A percentile compares a stretch with the other conserved stretches of the same genome.
Evolutionary conservation across 2,113 vertebrate genomes (phyloP).

Genomic region (Asarcornis scutulata): DNA sequence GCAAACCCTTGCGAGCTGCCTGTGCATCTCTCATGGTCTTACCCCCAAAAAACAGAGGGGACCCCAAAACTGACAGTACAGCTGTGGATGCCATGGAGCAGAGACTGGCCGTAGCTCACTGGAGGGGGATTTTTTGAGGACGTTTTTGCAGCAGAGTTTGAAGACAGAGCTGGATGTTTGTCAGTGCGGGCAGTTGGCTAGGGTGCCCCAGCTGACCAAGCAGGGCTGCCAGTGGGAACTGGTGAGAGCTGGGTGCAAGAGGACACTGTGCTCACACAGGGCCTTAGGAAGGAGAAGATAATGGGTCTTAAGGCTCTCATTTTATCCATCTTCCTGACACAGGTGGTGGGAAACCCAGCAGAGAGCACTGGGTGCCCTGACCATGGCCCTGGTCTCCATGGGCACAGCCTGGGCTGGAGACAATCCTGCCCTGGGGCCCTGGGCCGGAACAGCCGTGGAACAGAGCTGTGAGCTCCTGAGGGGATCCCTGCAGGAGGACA

Average conservation of each 20-base stretch:
- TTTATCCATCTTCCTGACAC: neutral
- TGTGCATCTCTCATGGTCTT: neutral
- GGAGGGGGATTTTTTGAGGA: neutral
- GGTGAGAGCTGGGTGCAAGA: neutral
- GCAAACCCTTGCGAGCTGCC: neutral
- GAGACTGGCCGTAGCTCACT: rapidly evolving
- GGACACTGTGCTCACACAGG: neutral
- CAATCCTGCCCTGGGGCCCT: neutral
- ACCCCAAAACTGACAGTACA: neutral
- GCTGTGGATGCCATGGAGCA: neutral
- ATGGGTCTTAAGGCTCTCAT: neutral
- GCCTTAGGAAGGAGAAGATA: rapidly evolving
- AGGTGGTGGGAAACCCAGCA: neutral
- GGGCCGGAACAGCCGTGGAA: neutral
- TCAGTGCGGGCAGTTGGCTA: neutral
- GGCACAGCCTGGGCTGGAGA: neutral
- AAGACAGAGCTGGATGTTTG: neutral
- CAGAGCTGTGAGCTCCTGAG: neutral
- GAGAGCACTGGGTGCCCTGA: neutral
- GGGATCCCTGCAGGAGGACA: neutral
- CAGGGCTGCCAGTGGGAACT: neutral
- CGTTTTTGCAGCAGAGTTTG: neutral
- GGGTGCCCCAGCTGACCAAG: neutral
- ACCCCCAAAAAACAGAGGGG: neutral
- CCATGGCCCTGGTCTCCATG: rapidly evolving